Evolutionary conservation across 2,797 vertebrate genomes (phyloP).

Genomic region (Decapterus maruadsi): DNA sequence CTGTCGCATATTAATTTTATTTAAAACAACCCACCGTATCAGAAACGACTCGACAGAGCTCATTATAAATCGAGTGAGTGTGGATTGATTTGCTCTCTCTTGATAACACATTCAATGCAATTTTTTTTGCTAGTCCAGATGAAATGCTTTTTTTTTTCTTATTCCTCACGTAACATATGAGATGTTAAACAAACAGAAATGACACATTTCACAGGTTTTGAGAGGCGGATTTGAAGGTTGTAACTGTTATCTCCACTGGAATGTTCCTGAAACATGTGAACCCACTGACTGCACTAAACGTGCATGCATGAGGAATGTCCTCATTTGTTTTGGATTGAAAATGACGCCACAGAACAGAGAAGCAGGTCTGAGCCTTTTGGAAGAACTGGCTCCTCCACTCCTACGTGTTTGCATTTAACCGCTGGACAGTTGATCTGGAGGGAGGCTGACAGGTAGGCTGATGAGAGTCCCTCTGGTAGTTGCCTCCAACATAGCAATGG

Average conservation of each 20-base stretch:
- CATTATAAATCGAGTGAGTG: constrained; percentile 46
- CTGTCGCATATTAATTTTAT: constrained; percentile 43
- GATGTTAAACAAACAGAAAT: constrained; percentile 50
- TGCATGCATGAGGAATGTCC: constrained; percentile 32
- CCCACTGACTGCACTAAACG: not conserved
- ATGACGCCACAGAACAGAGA: constrained; percentile 30
- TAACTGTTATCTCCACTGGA: constrained; percentile 40
- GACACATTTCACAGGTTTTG: constrained; percentile 16
- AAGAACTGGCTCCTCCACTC: constrained; percentile 31
- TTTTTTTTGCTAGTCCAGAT: constrained; percentile 16
- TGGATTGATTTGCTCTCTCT: constrained; percentile 44
- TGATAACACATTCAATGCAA: constrained; percentile 18
- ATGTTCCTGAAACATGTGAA: constrained; percentile 29
- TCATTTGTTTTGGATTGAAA: constrained; percentile 59
- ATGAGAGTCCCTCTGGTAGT: constrained; percentile 55
- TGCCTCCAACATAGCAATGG: constrained; percentile 58
- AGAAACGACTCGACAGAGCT: constrained; percentile 29
- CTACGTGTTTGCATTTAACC: constrained; percentile 57
- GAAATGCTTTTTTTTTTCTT: not conserved
- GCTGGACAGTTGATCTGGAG: constrained; percentile 54
- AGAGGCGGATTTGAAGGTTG: constrained; percentile 15
- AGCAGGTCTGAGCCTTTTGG: constrained; percentile 23
- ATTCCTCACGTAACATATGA: constrained; percentile 21
- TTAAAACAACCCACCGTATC: constrained; percentile 35
- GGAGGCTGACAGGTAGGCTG: constrained; percentile 69